Evolutionary conservation across 2,113 vertebrate genomes (phyloP), one percentile per base, ranked within the genome.

Genomic region (Noctilio leporinus): DNA sequence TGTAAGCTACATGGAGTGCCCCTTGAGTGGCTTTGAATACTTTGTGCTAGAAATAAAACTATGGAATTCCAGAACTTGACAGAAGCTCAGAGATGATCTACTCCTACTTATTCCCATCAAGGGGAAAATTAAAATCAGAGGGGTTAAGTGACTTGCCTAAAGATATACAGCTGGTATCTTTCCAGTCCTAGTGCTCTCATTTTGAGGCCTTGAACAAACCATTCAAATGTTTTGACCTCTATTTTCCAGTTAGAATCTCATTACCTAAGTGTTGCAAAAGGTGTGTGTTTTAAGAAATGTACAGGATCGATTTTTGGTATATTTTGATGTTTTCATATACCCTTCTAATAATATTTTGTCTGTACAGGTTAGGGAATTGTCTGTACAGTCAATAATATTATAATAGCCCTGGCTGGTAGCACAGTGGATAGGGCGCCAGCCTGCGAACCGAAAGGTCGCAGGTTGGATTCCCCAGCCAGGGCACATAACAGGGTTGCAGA

Each of bases 301-400:
- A 20, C 28, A 72, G 11, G 7, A 64, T 57, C 47, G 69, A 65
- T 70, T 70, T 72, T 30, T 78, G 65, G 24, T 45, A 22, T 78
- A 55, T 75, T 70, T 85, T 75, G 24, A 86, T 55, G 57, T 53
- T 93, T 93, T 89, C 33, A 15, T 38, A 69, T 45, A 67, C 33
- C 69, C 96, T 96, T 80, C 40, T 88, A 35, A 75, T 95, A 73
- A 82, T 72, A 57, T 86, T 95, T 87, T 85, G 26, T 75, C 90
- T 95, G 85, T 51, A 76, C 30, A 76, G 47, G 20, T 20, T 76
- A 76, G 73, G 45, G 45, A 51, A 49, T n/a, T n/a, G n/a, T n/a
- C n/a, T n/a, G n/a, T 22, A n/a, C 30, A n/a, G 47, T n/a, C 45
- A 11, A 11, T 76, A 76, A 76, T 22, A 7, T 49, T 30, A 30